Conservation (phyloP, 64 coral and sea anemone species). For the Trachythela sp. region DNA sequence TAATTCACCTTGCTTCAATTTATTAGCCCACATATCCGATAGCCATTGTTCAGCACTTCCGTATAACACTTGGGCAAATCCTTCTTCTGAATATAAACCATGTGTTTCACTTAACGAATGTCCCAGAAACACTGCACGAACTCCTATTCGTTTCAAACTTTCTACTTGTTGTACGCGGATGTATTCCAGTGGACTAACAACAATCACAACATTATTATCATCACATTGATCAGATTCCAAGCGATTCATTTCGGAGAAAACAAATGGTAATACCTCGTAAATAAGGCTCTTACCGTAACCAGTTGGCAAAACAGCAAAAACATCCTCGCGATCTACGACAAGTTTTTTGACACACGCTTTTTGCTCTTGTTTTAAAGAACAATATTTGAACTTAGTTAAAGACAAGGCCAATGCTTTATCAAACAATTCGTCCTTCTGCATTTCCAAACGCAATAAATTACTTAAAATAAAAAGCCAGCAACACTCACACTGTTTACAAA, state of each 20-base stretch:
- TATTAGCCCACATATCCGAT: not conserved
- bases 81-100: not conserved
- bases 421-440: no score
- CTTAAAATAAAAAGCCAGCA: no score
- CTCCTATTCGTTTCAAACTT: not conserved
- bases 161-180: conserved; percentile 21
- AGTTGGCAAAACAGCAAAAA: not conserved
- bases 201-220: not conserved
- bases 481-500: no score
- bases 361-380: conserved; percentile 30
- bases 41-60: conserved; percentile 26
- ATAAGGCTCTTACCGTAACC: conserved; percentile 35
- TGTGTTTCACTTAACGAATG: not conserved
- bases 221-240: not conserved
- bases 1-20: not conserved
- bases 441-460: no score
- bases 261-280: conserved; percentile 10
- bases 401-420: not conserved
- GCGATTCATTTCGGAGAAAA: not conserved
- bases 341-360: not conserved
- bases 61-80: not conserved
- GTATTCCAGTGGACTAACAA: conserved; percentile 21
- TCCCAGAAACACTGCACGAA: not conserved
- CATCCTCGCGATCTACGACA: not conserved
- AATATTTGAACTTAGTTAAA: not conserved